These are phyloP conservation scores for Hepsetus odoe DNA, from an alignment of 2,113 vertebrate genomes.

Conservation along the genomic window DNA sequence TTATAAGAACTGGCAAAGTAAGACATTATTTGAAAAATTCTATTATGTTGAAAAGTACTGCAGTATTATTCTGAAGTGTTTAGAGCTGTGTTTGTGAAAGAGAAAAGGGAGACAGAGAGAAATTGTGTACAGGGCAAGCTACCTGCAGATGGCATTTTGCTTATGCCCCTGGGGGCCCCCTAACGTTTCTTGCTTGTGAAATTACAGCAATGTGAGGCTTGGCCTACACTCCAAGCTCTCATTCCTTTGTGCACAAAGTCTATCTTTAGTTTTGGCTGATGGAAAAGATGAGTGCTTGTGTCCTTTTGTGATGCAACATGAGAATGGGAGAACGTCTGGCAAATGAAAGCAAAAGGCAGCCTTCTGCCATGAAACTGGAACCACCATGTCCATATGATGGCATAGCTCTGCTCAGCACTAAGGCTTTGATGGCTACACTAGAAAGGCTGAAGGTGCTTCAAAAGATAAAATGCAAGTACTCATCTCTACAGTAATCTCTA, in stretches of 20 bases:
- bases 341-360: constrained; percentile 11
- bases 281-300: not conserved
- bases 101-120: not conserved
- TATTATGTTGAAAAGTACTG: not conserved
- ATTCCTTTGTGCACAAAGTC: constrained; percentile 35
- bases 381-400: not conserved
- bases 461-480: not conserved
- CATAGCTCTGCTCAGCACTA: not conserved
- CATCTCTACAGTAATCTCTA: not conserved
- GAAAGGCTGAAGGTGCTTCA: not conserved
- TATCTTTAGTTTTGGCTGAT: constrained; percentile 16
- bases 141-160: constrained; percentile 17
- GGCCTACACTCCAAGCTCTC: constrained; percentile 11
- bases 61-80: not conserved
- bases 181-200: constrained; percentile 30
- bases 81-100: constrained; percentile 8
- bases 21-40: no score
- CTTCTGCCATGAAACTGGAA: not conserved
- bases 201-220: constrained; percentile 34
- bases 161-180: not conserved
- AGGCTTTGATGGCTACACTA: not conserved
- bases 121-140: constrained; percentile 16
- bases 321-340: not conserved
- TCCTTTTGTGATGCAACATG: constrained; percentile 2
- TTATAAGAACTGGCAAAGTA: no score